Evolutionary conservation across 2,888 invertebrate species (phyloP).

Genomic region (Xanthia icteritia): DNA sequence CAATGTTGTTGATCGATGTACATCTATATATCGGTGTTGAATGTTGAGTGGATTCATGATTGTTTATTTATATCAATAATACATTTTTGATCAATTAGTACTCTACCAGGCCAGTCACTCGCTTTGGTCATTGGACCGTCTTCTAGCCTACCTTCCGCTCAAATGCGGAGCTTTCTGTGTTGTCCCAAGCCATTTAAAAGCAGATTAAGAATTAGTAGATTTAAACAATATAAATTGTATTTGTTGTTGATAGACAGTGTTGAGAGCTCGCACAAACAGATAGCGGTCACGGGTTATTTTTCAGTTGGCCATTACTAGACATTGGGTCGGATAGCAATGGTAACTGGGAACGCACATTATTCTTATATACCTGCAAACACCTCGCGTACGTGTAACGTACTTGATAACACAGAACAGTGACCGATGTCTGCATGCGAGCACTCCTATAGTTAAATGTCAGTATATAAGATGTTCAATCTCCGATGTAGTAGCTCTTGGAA

Average conservation of each 20-base stretch:
- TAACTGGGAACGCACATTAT: background rate
- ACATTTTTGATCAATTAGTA: slow-evolving; percentile 41
- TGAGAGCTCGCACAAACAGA: slow-evolving; percentile 1
- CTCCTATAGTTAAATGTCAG: slow-evolving; percentile 33
- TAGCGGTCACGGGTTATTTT: background rate
- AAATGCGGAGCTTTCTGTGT: slow-evolving; percentile 41
- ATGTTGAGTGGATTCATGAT: slow-evolving; percentile 51
- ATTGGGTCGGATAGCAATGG: background rate
- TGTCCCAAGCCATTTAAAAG: slow-evolving; percentile 34
- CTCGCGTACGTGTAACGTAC: background rate
- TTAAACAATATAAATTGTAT: slow-evolving; percentile 14
- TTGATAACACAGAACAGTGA: background rate
- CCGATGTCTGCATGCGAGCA: slow-evolving; percentile 4
- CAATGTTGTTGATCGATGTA: slow-evolving; percentile 70
- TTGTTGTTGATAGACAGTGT: slow-evolving; percentile 22
- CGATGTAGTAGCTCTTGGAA: slow-evolving; percentile 37
- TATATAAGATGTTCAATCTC: slow-evolving; percentile 32
- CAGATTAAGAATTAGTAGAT: slow-evolving; percentile 35
- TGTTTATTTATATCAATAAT: slow-evolving; percentile 45
- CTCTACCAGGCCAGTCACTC: slow-evolving; percentile 53
- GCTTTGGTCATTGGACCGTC: slow-evolving; percentile 45
- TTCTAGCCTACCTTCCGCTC: slow-evolving; percentile 21
- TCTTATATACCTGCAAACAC: background rate
- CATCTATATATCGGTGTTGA: slow-evolving; percentile 63
- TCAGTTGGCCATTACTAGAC: background rate